Evolutionary conservation across 2,113 vertebrate species (phyloP).

Genomic region (Rhinoderma darwinii): DNA sequence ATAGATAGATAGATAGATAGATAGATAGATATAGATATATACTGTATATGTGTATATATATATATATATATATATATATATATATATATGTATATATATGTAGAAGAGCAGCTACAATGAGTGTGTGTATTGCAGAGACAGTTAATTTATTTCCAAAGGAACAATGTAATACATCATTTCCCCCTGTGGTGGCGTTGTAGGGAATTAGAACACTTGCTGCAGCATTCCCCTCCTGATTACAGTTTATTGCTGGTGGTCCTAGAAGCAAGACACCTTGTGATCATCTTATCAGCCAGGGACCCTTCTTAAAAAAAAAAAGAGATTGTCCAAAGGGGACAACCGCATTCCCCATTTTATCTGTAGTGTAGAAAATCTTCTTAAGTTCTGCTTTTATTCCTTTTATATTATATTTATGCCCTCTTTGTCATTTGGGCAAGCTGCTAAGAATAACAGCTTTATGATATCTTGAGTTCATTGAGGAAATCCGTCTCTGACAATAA

Average conservation of each 20-base stretch:
- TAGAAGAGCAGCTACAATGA: too few species aligned
- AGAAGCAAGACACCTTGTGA: too few species aligned
- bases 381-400: too few species aligned
- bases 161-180: neutral
- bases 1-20: too few species aligned
- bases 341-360: neutral
- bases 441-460: conserved; percentile 17
- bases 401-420: neutral
- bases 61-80: too few species aligned
- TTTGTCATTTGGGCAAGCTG: neutral
- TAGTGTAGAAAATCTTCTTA: neutral
- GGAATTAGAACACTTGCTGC: neutral
- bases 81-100: too few species aligned
- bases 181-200: neutral
- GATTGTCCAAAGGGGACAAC: neutral
- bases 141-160: neutral
- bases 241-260: too few species aligned
- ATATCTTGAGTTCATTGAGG: conserved; percentile 30
- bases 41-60: too few species aligned
- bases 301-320: neutral
- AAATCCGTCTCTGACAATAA: conserved; percentile 23
- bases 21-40: too few species aligned
- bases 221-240: neutral
- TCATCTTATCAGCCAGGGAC: too few species aligned
- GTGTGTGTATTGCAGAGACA: too few species aligned